Base-by-base conservation (phyloP, 2,113 vertebrate species). In the Puffinus mauretanicus region DNA sequence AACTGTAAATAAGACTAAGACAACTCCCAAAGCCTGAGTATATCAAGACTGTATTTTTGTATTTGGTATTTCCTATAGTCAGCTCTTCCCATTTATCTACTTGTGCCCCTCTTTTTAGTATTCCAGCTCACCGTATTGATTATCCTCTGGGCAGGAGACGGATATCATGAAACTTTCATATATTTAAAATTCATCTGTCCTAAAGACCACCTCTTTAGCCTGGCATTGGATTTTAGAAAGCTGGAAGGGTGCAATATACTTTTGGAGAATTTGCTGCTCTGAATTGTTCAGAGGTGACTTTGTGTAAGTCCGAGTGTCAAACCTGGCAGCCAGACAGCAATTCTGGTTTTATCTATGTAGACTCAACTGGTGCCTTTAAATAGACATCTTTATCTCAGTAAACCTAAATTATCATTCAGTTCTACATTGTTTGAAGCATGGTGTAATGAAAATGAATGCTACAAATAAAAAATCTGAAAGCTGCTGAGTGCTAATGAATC, bases 151-250 rank as follows among this genome's bases (percentile, higher is more conserved):
- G 64, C 38, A 40, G n/a, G 42, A 78, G 29, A 11, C 36, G 19
- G 44, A 16, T 38, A 7, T 16, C 0, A 0, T n/a, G 21, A 57
- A 83, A 34, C 19, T 73, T 65, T 14, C 4, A 10, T 34, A 11
- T 22, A 16, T 21, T 42, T 73, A 70, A 65, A 82, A 62, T 62
- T 49, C 2, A 9, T 24, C 38, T 83, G n/a, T 30, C 27, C 51
- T 29, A 3, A 77, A 65, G 62, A 38, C 14, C 9, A 4, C 3
- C 16, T 62, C 49, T 54, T 1, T 8, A 67, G 49, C 25, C 25
- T 26, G 36, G 49, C 30, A 5, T 1, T 88, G 57, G 16, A 3
- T 58, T 88, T 89, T 66, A 17, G 80, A 83, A 76, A 75, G 16
- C 52, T 65, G 51, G 49, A 32, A 58, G 29, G 5, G 25, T 62